Conservation (phyloP, 2,888 invertebrate species). For the Dione juno region DNA sequence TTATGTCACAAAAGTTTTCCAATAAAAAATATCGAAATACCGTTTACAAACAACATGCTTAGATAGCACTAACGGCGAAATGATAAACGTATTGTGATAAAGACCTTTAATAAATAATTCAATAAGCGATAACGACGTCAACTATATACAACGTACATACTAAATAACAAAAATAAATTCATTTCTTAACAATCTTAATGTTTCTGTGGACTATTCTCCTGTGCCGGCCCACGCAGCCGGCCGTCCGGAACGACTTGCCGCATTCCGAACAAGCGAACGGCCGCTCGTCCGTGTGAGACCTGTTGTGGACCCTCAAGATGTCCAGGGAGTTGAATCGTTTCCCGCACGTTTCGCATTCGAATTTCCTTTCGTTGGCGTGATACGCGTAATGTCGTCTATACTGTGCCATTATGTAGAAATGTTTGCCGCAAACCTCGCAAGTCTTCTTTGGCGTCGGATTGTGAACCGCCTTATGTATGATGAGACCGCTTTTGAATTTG, state of each 20-base stretch:
- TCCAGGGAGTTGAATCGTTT: slow-evolving; percentile 82
- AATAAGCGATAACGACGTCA: slow-evolving; percentile 45
- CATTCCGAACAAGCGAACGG: slow-evolving; percentile 76
- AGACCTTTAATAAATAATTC: slow-evolving; percentile 46
- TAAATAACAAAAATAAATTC: slow-evolving; percentile 44
- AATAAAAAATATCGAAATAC: background rate
- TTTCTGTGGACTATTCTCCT: slow-evolving; percentile 71
- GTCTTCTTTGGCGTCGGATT: slow-evolving; percentile 76
- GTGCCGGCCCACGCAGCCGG: slow-evolving; percentile 78
- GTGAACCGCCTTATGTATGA: slow-evolving; percentile 75
- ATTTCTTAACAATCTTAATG: slow-evolving; percentile 40
- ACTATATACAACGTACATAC: slow-evolving; percentile 35
- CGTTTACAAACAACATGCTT: background rate
- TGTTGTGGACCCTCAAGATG: slow-evolving; percentile 76
- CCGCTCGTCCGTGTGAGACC: slow-evolving; percentile 77
- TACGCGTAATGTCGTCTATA: slow-evolving; percentile 79
- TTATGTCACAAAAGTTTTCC: too few species aligned
- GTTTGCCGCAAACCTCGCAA: slow-evolving; percentile 81
- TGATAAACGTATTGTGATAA: slow-evolving; percentile 42
- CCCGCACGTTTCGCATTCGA: slow-evolving; percentile 79
- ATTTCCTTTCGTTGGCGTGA: slow-evolving; percentile 81
- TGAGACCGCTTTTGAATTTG: slow-evolving; percentile 76
- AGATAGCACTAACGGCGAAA: slow-evolving; percentile 18
- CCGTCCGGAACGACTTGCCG: slow-evolving; percentile 77
- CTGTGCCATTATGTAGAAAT: slow-evolving; percentile 78